These are phyloP conservation scores for Ianthella basta DNA, from an alignment of 37 sponge, comb jelly and placozoan species.

Conservation along the genomic window DNA sequence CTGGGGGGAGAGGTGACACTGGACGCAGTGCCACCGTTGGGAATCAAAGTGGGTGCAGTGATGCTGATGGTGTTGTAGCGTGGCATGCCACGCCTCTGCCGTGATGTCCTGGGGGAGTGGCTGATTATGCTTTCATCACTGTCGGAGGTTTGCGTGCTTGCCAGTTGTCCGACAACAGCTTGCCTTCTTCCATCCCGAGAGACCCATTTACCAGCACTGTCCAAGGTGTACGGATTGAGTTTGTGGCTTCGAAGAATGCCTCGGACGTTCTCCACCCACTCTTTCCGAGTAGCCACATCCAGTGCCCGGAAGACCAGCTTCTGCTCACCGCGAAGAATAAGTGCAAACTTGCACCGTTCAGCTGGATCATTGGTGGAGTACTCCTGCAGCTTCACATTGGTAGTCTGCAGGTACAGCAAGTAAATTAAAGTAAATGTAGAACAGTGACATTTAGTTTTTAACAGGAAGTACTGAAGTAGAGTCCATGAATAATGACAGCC, in stretches of 20 bases:
- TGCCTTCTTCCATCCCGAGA: background rate
- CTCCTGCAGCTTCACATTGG: slow-evolving; percentile 21
- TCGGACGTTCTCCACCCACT: slow-evolving; percentile 45
- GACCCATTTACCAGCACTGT: background rate
- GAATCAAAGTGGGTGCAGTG: background rate
- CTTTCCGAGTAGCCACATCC: slow-evolving; percentile 27
- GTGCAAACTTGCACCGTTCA: slow-evolving; percentile 50
- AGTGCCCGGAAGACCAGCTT: slow-evolving; percentile 31
- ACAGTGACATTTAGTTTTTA: no score
- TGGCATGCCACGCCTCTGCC: background rate
- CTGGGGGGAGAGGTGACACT: no score
- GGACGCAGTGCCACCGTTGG: background rate
- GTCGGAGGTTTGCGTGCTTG: background rate
- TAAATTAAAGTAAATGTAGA: no score
- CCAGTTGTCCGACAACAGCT: background rate
- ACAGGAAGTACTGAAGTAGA: no score
- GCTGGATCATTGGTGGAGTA: background rate
- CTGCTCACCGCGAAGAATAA: slow-evolving; percentile 49
- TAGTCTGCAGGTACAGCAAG: background rate
- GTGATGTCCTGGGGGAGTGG: background rate
- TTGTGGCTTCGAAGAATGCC: slow-evolving; percentile 1
- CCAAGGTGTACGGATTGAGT: background rate
- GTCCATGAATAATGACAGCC: no score
- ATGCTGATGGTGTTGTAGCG: background rate
- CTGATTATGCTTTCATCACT: background rate